A percentile compares a stretch with the other conserved stretches of the same genome.
phyloP scores from a whole-genome alignment of 2,888 invertebrate species.

The Calliopum simillimum region DNA sequence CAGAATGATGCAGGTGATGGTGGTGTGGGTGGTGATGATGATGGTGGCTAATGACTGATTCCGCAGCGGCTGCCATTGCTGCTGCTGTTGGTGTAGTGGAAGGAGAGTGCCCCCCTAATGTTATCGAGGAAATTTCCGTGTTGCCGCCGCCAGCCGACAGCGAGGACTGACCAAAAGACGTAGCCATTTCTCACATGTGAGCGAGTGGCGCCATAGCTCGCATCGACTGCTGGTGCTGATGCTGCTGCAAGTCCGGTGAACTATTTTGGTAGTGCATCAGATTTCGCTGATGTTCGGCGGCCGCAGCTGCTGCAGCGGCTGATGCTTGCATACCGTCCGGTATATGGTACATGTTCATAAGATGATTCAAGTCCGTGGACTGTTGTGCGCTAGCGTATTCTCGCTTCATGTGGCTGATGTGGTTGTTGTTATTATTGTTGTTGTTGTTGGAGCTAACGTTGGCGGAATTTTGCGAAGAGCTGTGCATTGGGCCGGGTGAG shows the following conservation, averaged over 20 bases:
- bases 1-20: conserved; percentile 28
- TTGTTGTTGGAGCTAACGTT: conserved; percentile 63
- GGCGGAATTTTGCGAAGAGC: conserved; percentile 58
- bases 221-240: conserved; percentile 67
- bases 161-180: conserved; percentile 60
- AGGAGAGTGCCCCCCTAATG: conserved; percentile 30
- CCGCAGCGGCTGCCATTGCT: conserved; percentile 35
- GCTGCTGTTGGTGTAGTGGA: conserved; percentile 43
- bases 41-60: conserved; percentile 43
- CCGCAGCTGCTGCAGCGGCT: conserved; percentile 68
- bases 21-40: conserved; percentile 49
- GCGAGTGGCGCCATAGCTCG: conserved; percentile 67
- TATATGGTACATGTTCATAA: conserved; percentile 77
- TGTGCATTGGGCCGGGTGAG: conserved; percentile 76
- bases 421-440: conserved; percentile 67
- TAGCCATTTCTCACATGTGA: conserved; percentile 69
- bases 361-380: conserved; percentile 74
- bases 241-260: conserved; percentile 65
- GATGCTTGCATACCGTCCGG: conserved; percentile 73
- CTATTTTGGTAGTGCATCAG: conserved; percentile 67
- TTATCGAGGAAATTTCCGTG: conserved; percentile 29
- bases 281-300: conserved; percentile 62
- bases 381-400: conserved; percentile 72
- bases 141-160: conserved; percentile 44
- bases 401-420: conserved; percentile 72